Conservation (phyloP, 2,113 vertebrate genomes). For the Otus sunia region DNA sequence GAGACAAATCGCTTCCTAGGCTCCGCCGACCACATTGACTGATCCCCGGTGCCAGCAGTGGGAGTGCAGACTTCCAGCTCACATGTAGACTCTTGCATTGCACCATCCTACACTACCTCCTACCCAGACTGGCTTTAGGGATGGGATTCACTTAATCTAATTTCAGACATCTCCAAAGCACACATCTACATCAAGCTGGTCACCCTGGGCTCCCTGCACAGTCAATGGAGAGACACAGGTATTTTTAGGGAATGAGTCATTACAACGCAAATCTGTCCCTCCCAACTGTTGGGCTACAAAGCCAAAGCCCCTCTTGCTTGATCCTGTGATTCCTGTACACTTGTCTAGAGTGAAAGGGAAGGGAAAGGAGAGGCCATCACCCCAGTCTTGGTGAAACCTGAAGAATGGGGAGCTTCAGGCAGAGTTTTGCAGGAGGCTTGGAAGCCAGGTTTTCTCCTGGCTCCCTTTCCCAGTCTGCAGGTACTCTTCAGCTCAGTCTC, state of each 20-base stretch:
- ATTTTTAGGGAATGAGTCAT: conserved; percentile 55
- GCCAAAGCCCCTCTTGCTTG: neutral
- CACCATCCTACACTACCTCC: conserved; percentile 63
- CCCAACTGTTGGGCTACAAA: neutral
- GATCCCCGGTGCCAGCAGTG: conserved; percentile 41
- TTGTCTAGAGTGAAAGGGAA: neutral
- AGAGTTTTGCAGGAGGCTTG: neutral
- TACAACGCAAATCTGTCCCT: neutral
- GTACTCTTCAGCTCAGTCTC: neutral
- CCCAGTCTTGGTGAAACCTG: neutral
- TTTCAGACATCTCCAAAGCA: conserved; percentile 44
- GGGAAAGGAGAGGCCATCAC: neutral
- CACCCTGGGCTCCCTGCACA: conserved; percentile 40
- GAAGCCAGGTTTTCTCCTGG: neutral
- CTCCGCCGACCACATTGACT: conserved; percentile 38
- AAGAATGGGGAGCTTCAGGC: neutral
- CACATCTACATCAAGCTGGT: conserved; percentile 40
- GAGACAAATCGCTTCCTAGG: conserved; percentile 65
- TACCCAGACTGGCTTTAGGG: conserved; percentile 55
- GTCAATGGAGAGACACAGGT: conserved; percentile 8
- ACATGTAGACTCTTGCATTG: conserved; percentile 66
- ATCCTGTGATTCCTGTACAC: neutral
- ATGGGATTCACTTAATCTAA: conserved; percentile 49
- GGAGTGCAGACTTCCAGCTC: conserved; percentile 72
- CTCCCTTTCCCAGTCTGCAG: neutral